Percentiles rank a stretch among this genome's conserved stretches.
Evolutionary conservation across 2,888 invertebrate species (phyloP).

Genomic region (Volucella inflata): DNA sequence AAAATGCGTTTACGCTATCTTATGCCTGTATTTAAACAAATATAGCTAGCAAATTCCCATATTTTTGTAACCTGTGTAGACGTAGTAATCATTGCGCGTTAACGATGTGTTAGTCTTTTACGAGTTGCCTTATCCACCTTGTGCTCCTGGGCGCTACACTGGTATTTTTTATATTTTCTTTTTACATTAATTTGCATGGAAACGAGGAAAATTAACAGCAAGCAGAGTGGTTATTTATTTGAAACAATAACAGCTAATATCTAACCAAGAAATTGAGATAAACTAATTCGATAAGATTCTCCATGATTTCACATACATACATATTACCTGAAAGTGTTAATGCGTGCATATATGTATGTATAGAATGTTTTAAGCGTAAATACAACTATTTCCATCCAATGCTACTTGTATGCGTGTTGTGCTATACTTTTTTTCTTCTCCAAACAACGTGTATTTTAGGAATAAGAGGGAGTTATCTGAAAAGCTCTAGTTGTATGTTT

Average conservation of each 20-base stretch:
- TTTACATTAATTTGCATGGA: constrained; percentile 58
- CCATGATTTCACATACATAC: constrained; percentile 15
- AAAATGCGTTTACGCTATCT: constrained; percentile 34
- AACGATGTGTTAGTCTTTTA: constrained; percentile 38
- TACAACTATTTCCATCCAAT: no score
- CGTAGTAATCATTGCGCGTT: constrained; percentile 53
- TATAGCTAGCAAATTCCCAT: constrained; percentile 66
- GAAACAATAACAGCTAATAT: constrained; percentile 56
- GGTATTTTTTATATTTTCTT: constrained; percentile 10
- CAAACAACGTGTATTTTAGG: background rate
- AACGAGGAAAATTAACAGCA: constrained; percentile 56
- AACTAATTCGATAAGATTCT: constrained; percentile 48
- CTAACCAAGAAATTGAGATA: constrained; percentile 51
- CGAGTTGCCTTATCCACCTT: constrained; percentile 28
- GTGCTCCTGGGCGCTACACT: constrained; percentile 14
- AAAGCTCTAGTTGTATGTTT: constrained; percentile 49
- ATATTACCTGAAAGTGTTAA: constrained; percentile 9
- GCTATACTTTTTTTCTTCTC: constrained; percentile 23
- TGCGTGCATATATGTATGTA: no score
- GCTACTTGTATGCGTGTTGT: background rate
- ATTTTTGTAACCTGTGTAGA: constrained; percentile 37
- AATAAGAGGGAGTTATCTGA: constrained; percentile 22
- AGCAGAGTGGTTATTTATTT: constrained; percentile 47
- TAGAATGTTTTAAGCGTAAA: no score
- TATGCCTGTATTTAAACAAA: constrained; percentile 48